phyloP scores from a whole-genome alignment of 2,888 invertebrate species.

The Cryptocephalus primarius region DNA sequence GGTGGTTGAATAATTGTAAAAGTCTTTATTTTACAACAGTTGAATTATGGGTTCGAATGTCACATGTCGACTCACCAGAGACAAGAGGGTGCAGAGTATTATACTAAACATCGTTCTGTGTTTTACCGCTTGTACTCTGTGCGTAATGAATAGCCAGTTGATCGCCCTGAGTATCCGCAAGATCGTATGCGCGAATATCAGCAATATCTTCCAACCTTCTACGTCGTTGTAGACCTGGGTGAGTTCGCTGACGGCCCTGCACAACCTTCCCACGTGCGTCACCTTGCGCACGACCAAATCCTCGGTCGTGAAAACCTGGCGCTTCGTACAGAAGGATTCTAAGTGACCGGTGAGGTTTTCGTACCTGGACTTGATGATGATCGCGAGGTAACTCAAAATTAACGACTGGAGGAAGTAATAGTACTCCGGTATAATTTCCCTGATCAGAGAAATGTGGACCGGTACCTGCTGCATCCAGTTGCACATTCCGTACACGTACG shows the following conservation, averaged over 20 bases:
- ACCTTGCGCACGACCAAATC: too few species aligned
- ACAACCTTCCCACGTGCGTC: neutral
- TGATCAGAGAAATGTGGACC: neutral
- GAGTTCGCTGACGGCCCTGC: neutral
- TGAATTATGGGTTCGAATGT: too few species aligned
- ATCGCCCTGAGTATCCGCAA: neutral
- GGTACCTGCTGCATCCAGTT: too few species aligned
- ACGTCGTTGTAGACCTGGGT: neutral
- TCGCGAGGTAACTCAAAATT: neutral
- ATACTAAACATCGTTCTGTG: too few species aligned
- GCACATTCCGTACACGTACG: too few species aligned
- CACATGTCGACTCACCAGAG: too few species aligned
- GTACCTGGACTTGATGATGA: neutral
- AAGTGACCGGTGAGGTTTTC: neutral
- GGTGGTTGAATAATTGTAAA: too few species aligned
- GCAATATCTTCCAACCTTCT: neutral
- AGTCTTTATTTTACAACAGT: too few species aligned
- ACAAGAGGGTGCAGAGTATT: too few species aligned
- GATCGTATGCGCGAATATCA: neutral
- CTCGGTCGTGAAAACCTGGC: neutral
- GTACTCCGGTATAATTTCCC: neutral
- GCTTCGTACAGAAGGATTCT: neutral
- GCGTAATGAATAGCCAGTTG: too few species aligned
- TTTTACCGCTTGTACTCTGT: too few species aligned
- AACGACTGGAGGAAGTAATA: neutral